Percentiles rank a stretch among this genome's conserved stretches.
Conservation (phyloP, 1,140 invertebrate species). For the Heliconius hermathena region DNA sequence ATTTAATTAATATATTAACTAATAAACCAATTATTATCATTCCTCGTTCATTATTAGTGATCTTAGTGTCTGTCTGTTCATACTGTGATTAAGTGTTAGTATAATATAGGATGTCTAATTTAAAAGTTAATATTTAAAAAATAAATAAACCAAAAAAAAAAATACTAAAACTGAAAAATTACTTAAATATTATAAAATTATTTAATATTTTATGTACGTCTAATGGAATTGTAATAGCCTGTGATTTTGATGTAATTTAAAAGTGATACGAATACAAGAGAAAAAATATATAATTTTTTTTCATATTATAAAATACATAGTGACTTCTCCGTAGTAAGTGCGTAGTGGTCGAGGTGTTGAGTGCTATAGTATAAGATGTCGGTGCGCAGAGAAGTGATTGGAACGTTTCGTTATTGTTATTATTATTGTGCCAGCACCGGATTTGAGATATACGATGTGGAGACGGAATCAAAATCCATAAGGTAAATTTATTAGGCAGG, state of each 20-base stretch:
- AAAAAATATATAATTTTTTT: background rate
- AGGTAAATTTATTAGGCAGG: background rate
- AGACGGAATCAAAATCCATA: conserved; percentile 41
- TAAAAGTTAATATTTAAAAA: background rate
- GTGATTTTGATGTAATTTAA: no score
- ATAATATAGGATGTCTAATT: background rate
- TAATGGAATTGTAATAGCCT: no score
- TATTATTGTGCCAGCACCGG: conserved; percentile 64
- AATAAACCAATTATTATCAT: conserved; percentile 31
- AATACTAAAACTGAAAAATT: no score
- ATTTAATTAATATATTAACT: conserved; percentile 17
- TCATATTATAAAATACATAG: no score
- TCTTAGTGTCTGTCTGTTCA: background rate
- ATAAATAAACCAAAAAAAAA: background rate
- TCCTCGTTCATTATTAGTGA: background rate
- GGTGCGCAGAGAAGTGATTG: conserved; percentile 55
- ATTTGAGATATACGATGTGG: conserved; percentile 74
- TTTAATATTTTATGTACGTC: no score
- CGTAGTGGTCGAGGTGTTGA: conserved; percentile 13
- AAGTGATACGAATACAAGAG: no score
- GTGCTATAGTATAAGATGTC: conserved; percentile 41
- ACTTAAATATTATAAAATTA: no score
- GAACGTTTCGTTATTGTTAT: conserved; percentile 61
- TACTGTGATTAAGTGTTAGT: background rate
- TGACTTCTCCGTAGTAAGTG: background rate